Percentiles rank a stretch among this genome's conserved stretches.
These are phyloP conservation scores for Bos indicus DNA, from an alignment of 2,113 vertebrate genomes.

Conservation along the genomic window DNA sequence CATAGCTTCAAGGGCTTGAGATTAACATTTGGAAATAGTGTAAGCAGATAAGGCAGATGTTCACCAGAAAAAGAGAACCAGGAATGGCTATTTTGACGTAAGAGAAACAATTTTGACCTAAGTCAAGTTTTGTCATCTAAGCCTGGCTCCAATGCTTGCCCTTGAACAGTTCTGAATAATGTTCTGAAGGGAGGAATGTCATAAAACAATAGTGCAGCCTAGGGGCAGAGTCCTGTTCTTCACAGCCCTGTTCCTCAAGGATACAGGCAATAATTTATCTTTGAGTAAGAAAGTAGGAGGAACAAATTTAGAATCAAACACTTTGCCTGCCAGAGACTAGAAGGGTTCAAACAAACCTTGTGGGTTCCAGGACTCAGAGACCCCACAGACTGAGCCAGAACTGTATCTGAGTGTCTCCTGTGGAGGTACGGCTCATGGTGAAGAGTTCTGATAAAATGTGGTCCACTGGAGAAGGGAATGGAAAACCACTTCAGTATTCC, in stretches of 20 bases:
- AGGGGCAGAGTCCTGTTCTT: not conserved
- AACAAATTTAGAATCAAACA: not conserved
- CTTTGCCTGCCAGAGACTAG: not conserved
- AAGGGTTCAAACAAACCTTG: not conserved
- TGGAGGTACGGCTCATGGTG: accelerated
- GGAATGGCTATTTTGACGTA: not conserved
- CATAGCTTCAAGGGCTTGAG: constrained; percentile 27
- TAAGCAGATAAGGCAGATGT: not conserved
- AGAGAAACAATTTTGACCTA: not conserved
- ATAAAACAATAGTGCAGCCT: not conserved
- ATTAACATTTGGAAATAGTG: constrained; percentile 25
- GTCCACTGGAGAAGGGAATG: not conserved
- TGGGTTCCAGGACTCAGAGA: not conserved
- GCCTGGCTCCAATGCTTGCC: not conserved
- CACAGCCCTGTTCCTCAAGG: not conserved
- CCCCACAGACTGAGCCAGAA: not conserved
- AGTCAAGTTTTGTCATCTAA: not conserved
- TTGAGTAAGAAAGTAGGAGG: not conserved
- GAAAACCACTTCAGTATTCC: not conserved
- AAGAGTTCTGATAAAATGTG: not conserved
- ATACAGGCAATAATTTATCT: not conserved
- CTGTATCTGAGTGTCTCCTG: not conserved
- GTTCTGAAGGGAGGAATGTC: not conserved
- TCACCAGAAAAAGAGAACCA: not conserved
- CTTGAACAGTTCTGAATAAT: not conserved